Evolutionary conservation across 2,113 vertebrate genomes (phyloP).

Genomic region (Epinephelus moara): DNA sequence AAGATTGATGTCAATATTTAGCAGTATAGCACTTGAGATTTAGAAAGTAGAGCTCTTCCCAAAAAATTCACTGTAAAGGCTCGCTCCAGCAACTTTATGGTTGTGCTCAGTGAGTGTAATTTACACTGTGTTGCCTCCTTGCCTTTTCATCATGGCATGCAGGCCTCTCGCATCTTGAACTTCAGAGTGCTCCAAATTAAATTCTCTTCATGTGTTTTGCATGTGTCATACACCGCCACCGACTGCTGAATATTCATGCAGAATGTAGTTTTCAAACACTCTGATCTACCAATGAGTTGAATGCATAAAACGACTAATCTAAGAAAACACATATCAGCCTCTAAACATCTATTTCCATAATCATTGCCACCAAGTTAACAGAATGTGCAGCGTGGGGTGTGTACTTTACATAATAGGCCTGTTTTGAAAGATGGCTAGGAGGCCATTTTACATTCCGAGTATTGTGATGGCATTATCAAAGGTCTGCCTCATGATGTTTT

Average conservation of each 20-base stretch:
- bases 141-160: background rate
- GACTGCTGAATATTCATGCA: background rate
- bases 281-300: background rate
- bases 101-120: constrained; percentile 1
- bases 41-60: constrained; percentile 27
- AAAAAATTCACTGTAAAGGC: constrained; percentile 11
- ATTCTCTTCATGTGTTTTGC: background rate
- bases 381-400: background rate
- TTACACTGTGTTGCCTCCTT: background rate
- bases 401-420: background rate
- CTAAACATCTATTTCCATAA: constrained; percentile 27
- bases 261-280: background rate
- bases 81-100: constrained; percentile 1
- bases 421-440: background rate
- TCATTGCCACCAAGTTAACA: constrained; percentile 6
- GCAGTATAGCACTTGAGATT: constrained; percentile 41
- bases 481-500: background rate
- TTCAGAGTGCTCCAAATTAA: constrained; percentile 1
- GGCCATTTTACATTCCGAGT: background rate
- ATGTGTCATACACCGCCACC: background rate
- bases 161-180: background rate
- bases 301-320: background rate
- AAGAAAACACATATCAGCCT: background rate
- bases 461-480: background rate
- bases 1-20: constrained; percentile 59